phyloP scores from a whole-genome alignment of 2,888 invertebrate species.

The Drosophila birchii region DNA sequence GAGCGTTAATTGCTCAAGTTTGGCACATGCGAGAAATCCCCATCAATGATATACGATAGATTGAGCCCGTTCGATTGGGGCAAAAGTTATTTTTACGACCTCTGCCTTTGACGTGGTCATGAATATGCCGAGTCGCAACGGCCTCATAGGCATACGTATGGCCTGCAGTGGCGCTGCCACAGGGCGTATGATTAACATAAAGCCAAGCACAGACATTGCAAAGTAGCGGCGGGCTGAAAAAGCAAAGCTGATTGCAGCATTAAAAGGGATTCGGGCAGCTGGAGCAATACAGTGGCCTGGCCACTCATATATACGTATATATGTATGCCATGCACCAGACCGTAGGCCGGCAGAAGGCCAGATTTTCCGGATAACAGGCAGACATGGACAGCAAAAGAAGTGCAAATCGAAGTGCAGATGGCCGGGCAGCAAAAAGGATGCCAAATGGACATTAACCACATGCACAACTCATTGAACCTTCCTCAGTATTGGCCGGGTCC shows the following conservation, averaged over 20 bases:
- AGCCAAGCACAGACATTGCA: conserved; percentile 44
- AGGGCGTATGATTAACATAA: conserved; percentile 66
- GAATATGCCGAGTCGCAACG: conserved; percentile 23
- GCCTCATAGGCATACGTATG: conserved; percentile 1
- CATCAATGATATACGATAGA: conserved; percentile 30
- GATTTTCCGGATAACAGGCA: conserved; percentile 19
- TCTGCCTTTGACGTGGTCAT: conserved; percentile 47
- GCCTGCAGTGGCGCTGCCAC: conserved; percentile 43
- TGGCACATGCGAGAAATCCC: conserved; percentile 24
- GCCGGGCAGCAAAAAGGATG: conserved; percentile 36
- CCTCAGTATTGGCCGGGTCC: conserved; percentile 12
- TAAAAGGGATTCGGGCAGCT: conserved; percentile 64
- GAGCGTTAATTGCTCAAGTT: conserved; percentile 30
- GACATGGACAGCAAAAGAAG: conserved; percentile 37
- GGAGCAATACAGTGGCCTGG: conserved; percentile 14
- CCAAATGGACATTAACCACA: conserved; percentile 66
- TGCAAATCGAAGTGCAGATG: conserved; percentile 62
- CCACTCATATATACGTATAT: not conserved
- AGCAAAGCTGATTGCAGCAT: conserved; percentile 75
- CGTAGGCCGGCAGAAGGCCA: conserved; percentile 20
- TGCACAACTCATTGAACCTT: conserved; percentile 53
- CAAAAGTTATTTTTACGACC: conserved; percentile 38
- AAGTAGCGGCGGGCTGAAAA: conserved; percentile 61
- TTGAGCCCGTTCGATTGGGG: conserved; percentile 1
- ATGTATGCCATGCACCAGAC: not conserved